Evolutionary conservation across 2,888 invertebrate genomes (phyloP).

Genomic region (Sphecodes monilicornis): DNA sequence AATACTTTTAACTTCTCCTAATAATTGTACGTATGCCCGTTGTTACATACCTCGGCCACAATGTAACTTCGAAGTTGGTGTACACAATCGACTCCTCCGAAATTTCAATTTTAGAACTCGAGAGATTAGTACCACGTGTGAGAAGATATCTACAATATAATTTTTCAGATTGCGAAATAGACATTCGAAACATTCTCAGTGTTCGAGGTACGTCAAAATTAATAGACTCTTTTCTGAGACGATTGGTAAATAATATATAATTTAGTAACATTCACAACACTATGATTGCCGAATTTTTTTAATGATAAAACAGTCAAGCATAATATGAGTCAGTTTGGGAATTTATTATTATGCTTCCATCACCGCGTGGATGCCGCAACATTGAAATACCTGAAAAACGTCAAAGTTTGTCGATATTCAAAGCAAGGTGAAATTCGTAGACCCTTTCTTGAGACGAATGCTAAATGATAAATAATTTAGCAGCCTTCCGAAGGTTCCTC

Average conservation of each 20-base stretch:
- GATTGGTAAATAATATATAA: not conserved
- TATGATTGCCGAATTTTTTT: not conserved
- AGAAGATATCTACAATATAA: not conserved
- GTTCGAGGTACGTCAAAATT: not conserved
- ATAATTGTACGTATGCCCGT: not conserved
- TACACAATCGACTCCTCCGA: not conserved
- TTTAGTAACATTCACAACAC: not conserved
- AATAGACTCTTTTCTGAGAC: not conserved
- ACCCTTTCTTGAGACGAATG: not conserved
- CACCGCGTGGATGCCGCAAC: not conserved
- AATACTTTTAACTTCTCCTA: not conserved
- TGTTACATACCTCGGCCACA: not conserved
- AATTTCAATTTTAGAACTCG: not conserved
- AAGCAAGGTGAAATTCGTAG: not conserved
- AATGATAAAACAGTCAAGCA: not conserved
- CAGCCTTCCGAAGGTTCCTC: not conserved
- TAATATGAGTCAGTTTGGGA: no score
- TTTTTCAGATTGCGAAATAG: not conserved
- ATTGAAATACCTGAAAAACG: not conserved
- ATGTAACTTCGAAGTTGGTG: not conserved
- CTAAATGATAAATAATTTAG: constrained; percentile 2
- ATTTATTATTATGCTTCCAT: not conserved
- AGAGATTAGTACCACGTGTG: not conserved
- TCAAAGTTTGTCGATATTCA: not conserved
- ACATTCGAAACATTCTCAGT: not conserved